Conservation (phyloP, 2,888 invertebrate genomes). For the Malacosoma neustria region DNA sequence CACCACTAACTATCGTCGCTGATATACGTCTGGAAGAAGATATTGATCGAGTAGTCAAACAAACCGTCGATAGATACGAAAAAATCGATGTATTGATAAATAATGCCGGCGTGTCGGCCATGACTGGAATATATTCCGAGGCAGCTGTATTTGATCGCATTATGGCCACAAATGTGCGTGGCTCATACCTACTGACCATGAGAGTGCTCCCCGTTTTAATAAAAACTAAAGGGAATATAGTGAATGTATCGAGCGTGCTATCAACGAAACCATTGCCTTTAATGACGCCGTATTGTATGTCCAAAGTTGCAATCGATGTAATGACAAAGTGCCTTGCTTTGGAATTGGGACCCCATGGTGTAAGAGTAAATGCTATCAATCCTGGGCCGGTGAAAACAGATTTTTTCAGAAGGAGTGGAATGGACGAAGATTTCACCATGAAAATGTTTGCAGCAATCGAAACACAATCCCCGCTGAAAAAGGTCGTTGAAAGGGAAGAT, state of each 20-base stretch:
- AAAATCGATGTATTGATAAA: conserved; percentile 47
- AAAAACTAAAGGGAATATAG: conserved; percentile 42
- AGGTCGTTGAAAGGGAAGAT: conserved; percentile 34
- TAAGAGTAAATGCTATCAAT: conserved; percentile 50
- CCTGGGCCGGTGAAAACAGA: conserved; percentile 50
- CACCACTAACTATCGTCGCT: conserved; percentile 36
- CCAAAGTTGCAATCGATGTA: conserved; percentile 53
- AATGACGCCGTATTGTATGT: conserved; percentile 48
- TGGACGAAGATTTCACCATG: conserved; percentile 29
- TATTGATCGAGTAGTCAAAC: conserved; percentile 31
- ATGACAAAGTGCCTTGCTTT: conserved; percentile 50
- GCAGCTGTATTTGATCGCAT: conserved; percentile 36
- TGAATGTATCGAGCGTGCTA: conserved; percentile 47
- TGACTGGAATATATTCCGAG: conserved; percentile 25
- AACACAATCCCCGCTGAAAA: conserved; percentile 31
- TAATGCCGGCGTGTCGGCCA: conserved; percentile 41
- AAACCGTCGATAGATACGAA: conserved; percentile 33
- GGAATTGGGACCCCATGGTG: conserved; percentile 37
- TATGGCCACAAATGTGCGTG: conserved; percentile 45
- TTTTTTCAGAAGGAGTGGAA: conserved; percentile 37
- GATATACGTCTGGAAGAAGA: conserved; percentile 43
- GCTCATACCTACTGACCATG: conserved; percentile 38
- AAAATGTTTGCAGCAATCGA: conserved; percentile 29
- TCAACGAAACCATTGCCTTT: conserved; percentile 31
- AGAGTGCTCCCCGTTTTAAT: conserved; percentile 35